These are phyloP conservation scores for Parapsyche elsis DNA, from an alignment of 1,140 invertebrate genomes.

Conservation along the genomic window DNA sequence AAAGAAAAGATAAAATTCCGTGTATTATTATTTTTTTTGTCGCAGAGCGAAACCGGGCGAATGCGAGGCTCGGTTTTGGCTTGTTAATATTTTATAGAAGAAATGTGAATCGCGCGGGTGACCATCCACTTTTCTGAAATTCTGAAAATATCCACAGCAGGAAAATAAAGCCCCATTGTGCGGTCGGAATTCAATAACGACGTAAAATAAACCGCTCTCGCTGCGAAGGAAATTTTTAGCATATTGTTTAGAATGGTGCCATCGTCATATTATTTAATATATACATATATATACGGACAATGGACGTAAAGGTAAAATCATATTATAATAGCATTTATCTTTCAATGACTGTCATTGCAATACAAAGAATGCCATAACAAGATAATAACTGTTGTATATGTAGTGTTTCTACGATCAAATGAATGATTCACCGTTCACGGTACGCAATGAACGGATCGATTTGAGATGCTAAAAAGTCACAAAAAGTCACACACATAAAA, in stretches of 20 bases:
- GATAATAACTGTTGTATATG: too few relatives aligned
- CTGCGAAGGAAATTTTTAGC: neutral
- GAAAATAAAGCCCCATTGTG: neutral
- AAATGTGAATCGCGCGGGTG: neutral
- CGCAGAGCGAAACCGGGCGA: neutral
- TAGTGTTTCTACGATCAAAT: too few relatives aligned
- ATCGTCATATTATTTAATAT: neutral
- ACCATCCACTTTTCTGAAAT: conserved; percentile 10
- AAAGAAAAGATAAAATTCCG: conserved; percentile 17
- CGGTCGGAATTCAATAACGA: conserved; percentile 3
- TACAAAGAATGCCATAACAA: too few relatives aligned
- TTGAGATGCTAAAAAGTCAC: too few relatives aligned
- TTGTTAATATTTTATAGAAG: conserved; percentile 20
- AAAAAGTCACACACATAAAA: too few relatives aligned
- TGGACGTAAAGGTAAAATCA: neutral
- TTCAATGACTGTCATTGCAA: too few relatives aligned
- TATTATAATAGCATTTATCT: too few relatives aligned
- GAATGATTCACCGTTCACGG: too few relatives aligned
- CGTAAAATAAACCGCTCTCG: neutral
- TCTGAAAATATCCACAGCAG: neutral
- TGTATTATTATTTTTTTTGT: neutral
- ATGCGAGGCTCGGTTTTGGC: neutral
- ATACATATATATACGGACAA: neutral
- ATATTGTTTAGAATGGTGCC: neutral
- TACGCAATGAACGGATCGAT: too few relatives aligned